Evolutionary conservation across 2,888 invertebrate species (phyloP).

Genomic region (Machimus atricapillus): DNA sequence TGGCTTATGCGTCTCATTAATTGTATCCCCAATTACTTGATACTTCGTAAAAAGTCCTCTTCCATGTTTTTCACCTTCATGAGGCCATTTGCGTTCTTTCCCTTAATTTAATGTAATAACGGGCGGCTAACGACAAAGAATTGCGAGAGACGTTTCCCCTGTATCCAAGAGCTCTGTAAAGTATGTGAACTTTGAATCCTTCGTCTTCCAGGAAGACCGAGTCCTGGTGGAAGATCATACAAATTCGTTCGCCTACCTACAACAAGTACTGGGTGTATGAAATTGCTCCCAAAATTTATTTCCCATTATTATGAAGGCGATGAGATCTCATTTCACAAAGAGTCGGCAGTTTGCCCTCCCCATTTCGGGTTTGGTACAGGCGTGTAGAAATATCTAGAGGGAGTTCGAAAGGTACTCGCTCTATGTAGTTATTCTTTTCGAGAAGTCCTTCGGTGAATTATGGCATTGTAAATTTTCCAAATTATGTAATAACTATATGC

Average conservation of each 20-base stretch:
- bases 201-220: slow-evolving; percentile 1
- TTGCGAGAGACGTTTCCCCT: slow-evolving; percentile 40
- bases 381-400: background rate
- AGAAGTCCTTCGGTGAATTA: slow-evolving; percentile 41
- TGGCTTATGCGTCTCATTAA: slow-evolving; percentile 25
- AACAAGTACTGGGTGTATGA: slow-evolving; percentile 41
- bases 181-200: slow-evolving; percentile 27
- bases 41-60: slow-evolving; percentile 22
- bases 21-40: slow-evolving; percentile 42
- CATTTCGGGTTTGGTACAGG: background rate
- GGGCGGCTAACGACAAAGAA: slow-evolving; percentile 46
- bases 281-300: slow-evolving; percentile 47
- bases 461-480: slow-evolving; percentile 44
- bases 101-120: slow-evolving; percentile 47
- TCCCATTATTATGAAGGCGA: slow-evolving; percentile 46
- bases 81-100: slow-evolving; percentile 35
- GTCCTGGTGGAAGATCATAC: background rate
- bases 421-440: background rate
- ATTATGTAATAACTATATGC: slow-evolving; percentile 45
- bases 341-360: background rate
- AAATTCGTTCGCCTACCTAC: slow-evolving; percentile 16
- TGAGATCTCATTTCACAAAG: slow-evolving; percentile 41
- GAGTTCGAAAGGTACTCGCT: background rate
- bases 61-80: background rate
- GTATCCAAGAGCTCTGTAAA: slow-evolving; percentile 5